Conservation (phyloP, 2,797 vertebrate species). For the Lagodon rhomboides region DNA sequence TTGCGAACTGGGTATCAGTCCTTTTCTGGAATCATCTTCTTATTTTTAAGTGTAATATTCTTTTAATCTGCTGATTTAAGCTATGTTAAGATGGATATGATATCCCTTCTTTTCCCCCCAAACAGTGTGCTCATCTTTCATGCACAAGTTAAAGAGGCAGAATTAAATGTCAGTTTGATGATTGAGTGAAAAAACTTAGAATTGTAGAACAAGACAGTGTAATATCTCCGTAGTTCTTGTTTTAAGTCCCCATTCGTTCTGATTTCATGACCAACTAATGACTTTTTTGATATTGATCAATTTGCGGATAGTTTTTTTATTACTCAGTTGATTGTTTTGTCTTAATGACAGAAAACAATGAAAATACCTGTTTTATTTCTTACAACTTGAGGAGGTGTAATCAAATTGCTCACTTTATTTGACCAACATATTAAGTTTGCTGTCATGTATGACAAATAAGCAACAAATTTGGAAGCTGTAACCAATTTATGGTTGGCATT, state of each 20-base stretch:
- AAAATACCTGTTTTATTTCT: not conserved
- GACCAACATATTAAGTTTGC: not conserved
- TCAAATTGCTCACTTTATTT: not conserved
- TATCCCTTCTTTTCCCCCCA: not conserved
- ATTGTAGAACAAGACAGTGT: not conserved
- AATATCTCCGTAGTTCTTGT: not conserved
- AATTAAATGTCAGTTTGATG: not conserved
- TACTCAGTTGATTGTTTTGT: not conserved
- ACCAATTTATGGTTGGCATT: not conserved
- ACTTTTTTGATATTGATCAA: not conserved
- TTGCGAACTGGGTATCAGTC: not conserved
- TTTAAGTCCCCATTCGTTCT: not conserved
- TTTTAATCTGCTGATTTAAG: slow-evolving; percentile 3
- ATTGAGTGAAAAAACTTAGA: not conserved
- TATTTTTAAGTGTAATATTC: not conserved
- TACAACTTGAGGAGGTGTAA: not conserved
- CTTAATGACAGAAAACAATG: not conserved
- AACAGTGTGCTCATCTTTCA: not conserved
- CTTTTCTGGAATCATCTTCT: not conserved
- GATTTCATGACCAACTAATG: not conserved
- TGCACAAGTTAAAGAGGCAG: not conserved
- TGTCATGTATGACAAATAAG: not conserved
- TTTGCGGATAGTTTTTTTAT: not conserved
- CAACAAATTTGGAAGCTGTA: not conserved
- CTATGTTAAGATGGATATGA: not conserved